A percentile compares a stretch with the other conserved stretches of the same genome.
Evolutionary conservation across 2,888 invertebrate genomes (phyloP).

Genomic region (Philereme vetulata): DNA sequence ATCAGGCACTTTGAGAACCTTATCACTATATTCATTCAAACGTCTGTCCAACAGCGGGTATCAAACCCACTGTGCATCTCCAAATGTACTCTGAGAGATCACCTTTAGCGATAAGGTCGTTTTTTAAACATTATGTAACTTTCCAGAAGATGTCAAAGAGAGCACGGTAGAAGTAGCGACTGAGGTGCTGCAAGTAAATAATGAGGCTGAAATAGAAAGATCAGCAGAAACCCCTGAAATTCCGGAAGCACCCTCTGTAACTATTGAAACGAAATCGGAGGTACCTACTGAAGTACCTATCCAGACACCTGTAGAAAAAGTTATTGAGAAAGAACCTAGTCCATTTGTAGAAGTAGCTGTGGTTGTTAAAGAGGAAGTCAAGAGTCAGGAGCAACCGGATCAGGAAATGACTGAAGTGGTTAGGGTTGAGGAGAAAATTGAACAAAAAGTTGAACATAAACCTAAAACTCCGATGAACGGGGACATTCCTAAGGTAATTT

Average conservation of each 20-base stretch:
- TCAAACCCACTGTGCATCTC: too few species aligned
- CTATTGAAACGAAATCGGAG: constrained; percentile 14
- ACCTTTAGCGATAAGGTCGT: not conserved
- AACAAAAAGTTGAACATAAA: constrained; percentile 52
- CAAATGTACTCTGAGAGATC: not conserved
- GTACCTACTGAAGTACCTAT: not conserved
- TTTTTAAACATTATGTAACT: not conserved
- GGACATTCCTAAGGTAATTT: constrained; percentile 65
- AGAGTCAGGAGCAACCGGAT: constrained; percentile 45
- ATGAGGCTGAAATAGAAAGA: constrained; percentile 11
- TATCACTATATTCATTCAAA: too few species aligned
- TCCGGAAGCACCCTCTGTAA: constrained; percentile 19
- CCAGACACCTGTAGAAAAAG: constrained; percentile 1
- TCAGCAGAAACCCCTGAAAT: constrained; percentile 39
- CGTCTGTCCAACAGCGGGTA: too few species aligned
- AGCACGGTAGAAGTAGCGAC: constrained; percentile 15
- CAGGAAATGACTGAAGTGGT: constrained; percentile 63
- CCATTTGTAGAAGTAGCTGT: constrained; percentile 45
- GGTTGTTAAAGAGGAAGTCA: constrained; percentile 38
- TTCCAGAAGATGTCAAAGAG: constrained; percentile 55
- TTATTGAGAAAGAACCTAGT: constrained; percentile 42
- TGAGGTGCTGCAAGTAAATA: constrained; percentile 30
- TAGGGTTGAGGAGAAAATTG: constrained; percentile 53
- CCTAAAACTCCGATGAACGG: constrained; percentile 66
- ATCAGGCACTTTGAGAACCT: too few species aligned